Base-by-base conservation (phyloP, 2,888 invertebrate species). In the Melipona beecheii region DNA sequence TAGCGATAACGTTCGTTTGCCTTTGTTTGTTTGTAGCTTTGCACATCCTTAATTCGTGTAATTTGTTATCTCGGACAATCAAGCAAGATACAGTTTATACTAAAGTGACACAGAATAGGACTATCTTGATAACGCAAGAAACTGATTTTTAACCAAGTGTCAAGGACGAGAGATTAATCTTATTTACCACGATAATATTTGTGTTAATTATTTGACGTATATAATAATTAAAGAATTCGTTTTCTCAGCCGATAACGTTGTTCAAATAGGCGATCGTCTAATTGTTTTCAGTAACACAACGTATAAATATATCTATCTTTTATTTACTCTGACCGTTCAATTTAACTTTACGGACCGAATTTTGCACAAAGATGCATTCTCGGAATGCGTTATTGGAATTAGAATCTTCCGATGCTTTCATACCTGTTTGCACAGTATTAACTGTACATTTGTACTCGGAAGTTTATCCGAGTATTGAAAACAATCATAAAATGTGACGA, bases 141-240 rank as follows among this genome's bases (percentile, higher is more conserved):
- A 21, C 19, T 31, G 11, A 5, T 64, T 36, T 68, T 68, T 24
- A 19, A 24, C 13, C 4, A 49, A 66, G 17, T 27, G 50, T 27
- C 68, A 50, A 50, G 50, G 49, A 68, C 50, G 9, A 4, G 27
- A 19, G 24, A 27, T 50, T 50, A 50, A 68, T n/a, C 49, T 27
- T 68, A 19, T 19, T 68, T 68, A 17, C 24, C 19, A 0, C 24
- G 50, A 68, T 27, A 68, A 68, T 68, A 68, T 68, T 68, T 68
- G 27, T 11, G 19, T 4, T 19, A 24, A 24, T 50, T 68, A 68
- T 50, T 50, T 68, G 19, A 2, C 36, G 21, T 64, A 1, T 11
- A 11, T 27, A 13, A 19, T 50, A 50, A 68, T 27, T 68, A 19
- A 56, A 24, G 54, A 31, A 70, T 24, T 70, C n/a, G 2, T 43